Base-by-base conservation (phyloP, 2,797 vertebrate species). In the Pelodytes ibericus region DNA sequence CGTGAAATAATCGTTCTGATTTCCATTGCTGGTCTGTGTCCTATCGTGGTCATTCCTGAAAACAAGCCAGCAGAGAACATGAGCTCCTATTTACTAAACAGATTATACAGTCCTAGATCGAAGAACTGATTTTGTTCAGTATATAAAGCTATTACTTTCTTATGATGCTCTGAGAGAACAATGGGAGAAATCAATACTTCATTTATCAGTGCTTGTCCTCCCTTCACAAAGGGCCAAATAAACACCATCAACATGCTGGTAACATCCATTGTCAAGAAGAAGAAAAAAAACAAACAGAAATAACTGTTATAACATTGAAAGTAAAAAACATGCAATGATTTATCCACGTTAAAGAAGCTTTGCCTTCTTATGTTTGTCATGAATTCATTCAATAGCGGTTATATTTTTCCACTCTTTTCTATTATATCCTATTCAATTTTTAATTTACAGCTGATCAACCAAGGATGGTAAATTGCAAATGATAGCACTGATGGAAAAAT, bases 81-180 rank as follows among this genome's bases (percentile, higher is more conserved):
- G 60, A 71, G 56, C 51, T 78, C 53, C 62, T 78, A 67, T 72
- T 78, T 73, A 68, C 63, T 72, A 72, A 68, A 78, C 62, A 78
- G 63, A 72, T 78, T 78, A 76, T 77, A 77, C 61, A 71, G 69
- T 65, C 71, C 68, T 49, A 73, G 63, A 78, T 78, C 76, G 76
- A 73, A 73, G 41, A 68, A 78, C 75, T 73, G 76, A 78, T 78
- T 72, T 68, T 73, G 53, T 57, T 73, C 70, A 68, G 70, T 78
- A 78, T 78, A 73, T 78, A 78, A 78, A 78, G 76, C 76, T 78
- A 72, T 78, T 78, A 78, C 75, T 68, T 78, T 78, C 76, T 71
- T 78, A 72, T 72, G 70, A 72, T 78, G 70, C 57, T 68, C 44
- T 47, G 56, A 18, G 63, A 68, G 70, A 78, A 72, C 70, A 78